Evolutionary conservation across 2,113 vertebrate genomes (phyloP), one percentile per base, ranked within the genome.

Genomic region (Hypomesus transpacificus): DNA sequence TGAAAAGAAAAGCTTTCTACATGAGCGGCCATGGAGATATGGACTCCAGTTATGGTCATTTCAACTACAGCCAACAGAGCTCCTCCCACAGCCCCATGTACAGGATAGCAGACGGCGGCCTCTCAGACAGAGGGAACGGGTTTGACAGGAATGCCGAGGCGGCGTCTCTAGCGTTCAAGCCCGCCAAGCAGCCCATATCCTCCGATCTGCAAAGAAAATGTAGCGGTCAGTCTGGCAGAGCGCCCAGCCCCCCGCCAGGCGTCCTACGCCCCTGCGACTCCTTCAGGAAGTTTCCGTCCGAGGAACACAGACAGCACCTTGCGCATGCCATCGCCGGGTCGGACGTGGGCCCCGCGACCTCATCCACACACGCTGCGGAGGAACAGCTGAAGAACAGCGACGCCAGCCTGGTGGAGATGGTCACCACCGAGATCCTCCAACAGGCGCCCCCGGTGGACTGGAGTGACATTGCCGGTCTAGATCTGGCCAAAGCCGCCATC

Each of bases 1-100:
- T 99, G 87, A 98, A 98, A 91, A 94, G 97, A 84, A 99, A 99
- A 93, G 97, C 97, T 89, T 99, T 99, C 92, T 99, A 98, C 81
- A 98, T 98, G 96, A 95, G 94, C 80, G 95, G 95, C 86, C 96
- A 97, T 90, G 97, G 94, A 90, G 98, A 99, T 80, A 94, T 99
- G 93, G 96, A 98, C 90, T 93, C 97, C 86, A 93, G 90, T 91
- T 99, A 98, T 86, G 95, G 92, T 89, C 95, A 94, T 92, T 99
- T 98, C 88, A 96, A 88, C 92, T 99, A 98, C 85, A 95, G 92
- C 94, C 97, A 99, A 92, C 97, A 98, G 91, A 96, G 95, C 91
- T 96, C 95, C 34, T 94, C 96, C 75, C 97, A 98, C 85, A 99
- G 96, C 87, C 97, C 97, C 58, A 96, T 98, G 96, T 99, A 98